A percentile compares a stretch with the other conserved stretches of the same genome.
These are phyloP conservation scores for Drosophila algonquin DNA, from an alignment of 2,888 invertebrate species.

Conservation along the genomic window DNA sequence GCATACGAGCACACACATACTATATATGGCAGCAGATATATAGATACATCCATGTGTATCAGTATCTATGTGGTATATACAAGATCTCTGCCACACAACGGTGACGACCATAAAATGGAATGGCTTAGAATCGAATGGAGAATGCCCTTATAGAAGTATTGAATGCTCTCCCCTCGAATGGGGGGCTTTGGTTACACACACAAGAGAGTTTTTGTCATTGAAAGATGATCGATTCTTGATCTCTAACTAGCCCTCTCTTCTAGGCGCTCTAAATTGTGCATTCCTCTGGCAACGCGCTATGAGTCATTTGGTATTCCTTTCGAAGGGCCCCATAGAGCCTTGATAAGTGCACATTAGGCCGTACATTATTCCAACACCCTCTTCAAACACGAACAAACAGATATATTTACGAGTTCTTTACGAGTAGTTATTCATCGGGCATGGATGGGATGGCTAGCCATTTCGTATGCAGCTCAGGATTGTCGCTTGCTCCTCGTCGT, in stretches of 20 bases:
- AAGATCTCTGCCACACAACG: constrained; percentile 47
- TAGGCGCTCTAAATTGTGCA: not conserved
- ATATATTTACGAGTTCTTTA: constrained; percentile 22
- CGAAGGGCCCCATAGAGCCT: constrained; percentile 30
- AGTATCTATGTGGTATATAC: constrained; percentile 35
- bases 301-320: constrained; percentile 19
- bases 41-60: constrained; percentile 7
- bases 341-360: constrained; percentile 38
- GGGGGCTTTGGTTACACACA: constrained; percentile 26
- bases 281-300: not conserved
- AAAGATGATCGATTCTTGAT: not conserved
- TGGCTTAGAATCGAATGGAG: constrained; percentile 35
- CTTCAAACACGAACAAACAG: constrained; percentile 16
- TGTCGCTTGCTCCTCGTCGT: constrained; percentile 77
- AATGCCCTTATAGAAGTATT: constrained; percentile 43
- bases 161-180: not conserved
- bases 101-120: constrained; percentile 45
- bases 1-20: constrained; percentile 10
- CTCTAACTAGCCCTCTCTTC: no score
- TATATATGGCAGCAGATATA: constrained; percentile 32
- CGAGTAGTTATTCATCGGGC: constrained; percentile 39
- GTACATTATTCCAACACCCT: constrained; percentile 42
- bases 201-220: not conserved
- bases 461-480: constrained; percentile 79
- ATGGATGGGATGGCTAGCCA: constrained; percentile 41